phyloP scores from a whole-genome alignment of 2,113 vertebrate genomes.

The Alligator mississippiensis region DNA sequence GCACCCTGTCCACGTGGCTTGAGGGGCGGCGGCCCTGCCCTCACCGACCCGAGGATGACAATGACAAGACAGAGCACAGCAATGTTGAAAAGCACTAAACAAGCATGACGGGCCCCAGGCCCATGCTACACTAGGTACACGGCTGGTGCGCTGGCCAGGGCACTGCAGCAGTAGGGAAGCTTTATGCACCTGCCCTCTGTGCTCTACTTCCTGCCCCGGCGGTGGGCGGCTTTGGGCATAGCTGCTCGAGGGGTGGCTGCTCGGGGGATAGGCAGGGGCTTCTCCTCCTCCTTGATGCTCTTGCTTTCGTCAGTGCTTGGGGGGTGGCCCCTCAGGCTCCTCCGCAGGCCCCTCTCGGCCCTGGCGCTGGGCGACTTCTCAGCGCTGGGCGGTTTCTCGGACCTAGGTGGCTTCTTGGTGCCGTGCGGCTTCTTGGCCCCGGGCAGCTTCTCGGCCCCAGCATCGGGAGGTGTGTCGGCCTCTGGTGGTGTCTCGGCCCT shows the following conservation, averaged over 20 bases:
- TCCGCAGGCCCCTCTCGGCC: conserved; percentile 53
- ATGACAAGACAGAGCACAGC: conserved; percentile 21
- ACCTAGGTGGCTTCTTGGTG: no score
- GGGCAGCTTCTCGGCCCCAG: conserved; percentile 50
- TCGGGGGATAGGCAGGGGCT: background rate
- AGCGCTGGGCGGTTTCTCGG: conserved; percentile 49
- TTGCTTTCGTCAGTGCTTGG: background rate
- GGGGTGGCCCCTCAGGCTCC: conserved; percentile 29
- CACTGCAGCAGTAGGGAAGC: background rate
- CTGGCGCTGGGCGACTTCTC: background rate
- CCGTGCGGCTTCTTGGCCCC: conserved; percentile 51
- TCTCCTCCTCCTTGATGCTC: conserved; percentile 22
- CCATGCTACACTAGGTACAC: background rate
- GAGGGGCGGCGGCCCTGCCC: background rate
- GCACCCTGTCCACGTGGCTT: background rate
- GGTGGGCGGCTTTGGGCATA: conserved; percentile 22
- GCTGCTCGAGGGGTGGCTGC: background rate
- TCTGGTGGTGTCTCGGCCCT: conserved; percentile 43
- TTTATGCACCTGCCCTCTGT: background rate
- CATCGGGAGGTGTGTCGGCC: conserved; percentile 50
- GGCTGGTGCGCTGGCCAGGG: conserved; percentile 4
- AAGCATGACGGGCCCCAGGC: conserved; percentile 50
- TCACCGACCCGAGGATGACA: conserved; percentile 4
- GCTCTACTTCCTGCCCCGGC: conserved; percentile 44
- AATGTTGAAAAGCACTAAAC: conserved; percentile 38